Conservation (phyloP, 1,140 invertebrate genomes). For the Bombus impatiens region DNA sequence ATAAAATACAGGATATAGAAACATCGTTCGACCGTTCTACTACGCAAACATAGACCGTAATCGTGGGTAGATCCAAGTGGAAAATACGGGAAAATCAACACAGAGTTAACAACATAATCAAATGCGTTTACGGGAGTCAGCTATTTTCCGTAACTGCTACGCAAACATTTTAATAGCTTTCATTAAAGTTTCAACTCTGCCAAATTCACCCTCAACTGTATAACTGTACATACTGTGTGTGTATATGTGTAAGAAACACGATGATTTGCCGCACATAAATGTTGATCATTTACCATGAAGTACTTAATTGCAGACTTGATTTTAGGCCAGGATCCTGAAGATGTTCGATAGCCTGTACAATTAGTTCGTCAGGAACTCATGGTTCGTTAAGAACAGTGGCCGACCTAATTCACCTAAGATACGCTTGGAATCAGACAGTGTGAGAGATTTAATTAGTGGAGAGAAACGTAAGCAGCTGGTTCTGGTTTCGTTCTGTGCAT, state of each 20-base stretch:
- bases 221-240: not conserved
- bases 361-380: slow-evolving; percentile 26
- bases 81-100: not conserved
- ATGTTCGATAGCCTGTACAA: slow-evolving; percentile 17
- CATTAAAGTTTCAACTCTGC: not conserved
- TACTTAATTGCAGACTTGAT: not conserved
- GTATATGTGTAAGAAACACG: too few relatives aligned
- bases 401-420: slow-evolving; percentile 23
- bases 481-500: not conserved
- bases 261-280: slow-evolving; percentile 4
- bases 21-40: too few relatives aligned
- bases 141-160: not conserved
- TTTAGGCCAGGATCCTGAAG: too few relatives aligned
- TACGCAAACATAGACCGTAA: too few relatives aligned
- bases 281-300: not conserved
- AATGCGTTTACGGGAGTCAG: not conserved
- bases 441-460: slow-evolving; percentile 37
- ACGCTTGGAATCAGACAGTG: slow-evolving; percentile 5
- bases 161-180: slow-evolving; percentile 5
- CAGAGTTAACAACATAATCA: slow-evolving; percentile 7
- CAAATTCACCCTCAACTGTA: not conserved
- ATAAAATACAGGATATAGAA: not conserved
- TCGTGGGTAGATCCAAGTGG: not conserved
- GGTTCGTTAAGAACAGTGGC: slow-evolving; percentile 39
- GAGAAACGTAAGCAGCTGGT: not conserved